phyloP scores from a whole-genome alignment of 2,797 vertebrate genomes.

The Xiphophorus birchmanni region DNA sequence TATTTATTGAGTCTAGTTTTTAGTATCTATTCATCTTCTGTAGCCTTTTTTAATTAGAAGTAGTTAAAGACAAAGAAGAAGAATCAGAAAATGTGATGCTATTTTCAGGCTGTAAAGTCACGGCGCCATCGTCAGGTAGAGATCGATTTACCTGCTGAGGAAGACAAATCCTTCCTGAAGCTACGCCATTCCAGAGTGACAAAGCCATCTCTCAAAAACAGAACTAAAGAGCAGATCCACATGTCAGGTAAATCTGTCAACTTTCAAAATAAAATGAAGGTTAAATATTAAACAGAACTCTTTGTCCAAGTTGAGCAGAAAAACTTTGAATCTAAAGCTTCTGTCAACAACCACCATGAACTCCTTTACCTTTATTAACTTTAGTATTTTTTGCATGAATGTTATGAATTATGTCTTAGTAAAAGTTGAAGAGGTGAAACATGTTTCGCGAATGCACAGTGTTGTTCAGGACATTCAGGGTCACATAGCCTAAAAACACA shows the following conservation, averaged over 20 bases:
- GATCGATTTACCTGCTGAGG: conserved; percentile 25
- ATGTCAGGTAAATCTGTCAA: conserved; percentile 54
- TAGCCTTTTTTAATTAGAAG: not conserved
- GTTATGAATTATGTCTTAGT: no score
- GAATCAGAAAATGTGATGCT: not conserved
- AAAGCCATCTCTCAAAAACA: conserved; percentile 68
- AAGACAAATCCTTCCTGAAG: not conserved
- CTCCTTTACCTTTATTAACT: not conserved
- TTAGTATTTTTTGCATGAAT: no score
- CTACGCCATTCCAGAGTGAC: not conserved
- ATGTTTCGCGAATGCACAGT: no score
- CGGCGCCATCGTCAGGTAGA: conserved; percentile 80
- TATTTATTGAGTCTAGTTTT: not conserved
- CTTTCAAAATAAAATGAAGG: not conserved
- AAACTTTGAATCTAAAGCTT: not conserved
- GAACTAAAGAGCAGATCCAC: conserved; percentile 43
- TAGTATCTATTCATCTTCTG: not conserved
- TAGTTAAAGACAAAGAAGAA: not conserved
- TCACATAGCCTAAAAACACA: no score
- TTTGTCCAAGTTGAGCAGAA: not conserved
- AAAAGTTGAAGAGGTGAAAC: no score
- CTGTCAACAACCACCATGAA: not conserved
- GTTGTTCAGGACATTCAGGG: no score
- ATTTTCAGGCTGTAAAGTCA: conserved; percentile 82
- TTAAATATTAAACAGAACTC: not conserved